phyloP scores from a whole-genome alignment of 2,888 invertebrate genomes.

The Phengaris arion region DNA sequence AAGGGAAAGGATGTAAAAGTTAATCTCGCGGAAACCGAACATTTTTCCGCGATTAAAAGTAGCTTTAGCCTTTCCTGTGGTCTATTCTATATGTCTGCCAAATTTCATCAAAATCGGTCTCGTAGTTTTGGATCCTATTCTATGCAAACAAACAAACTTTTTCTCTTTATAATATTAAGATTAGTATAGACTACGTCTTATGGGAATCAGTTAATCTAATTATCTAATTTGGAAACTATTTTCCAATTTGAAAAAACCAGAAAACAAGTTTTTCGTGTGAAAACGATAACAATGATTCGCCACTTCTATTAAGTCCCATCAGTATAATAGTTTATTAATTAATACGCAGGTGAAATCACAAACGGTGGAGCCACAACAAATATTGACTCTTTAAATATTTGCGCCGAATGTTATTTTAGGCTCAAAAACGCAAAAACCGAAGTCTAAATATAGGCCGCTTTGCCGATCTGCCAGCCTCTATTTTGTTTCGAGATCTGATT shows the following conservation, averaged over 20 bases:
- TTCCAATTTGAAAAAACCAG: not conserved
- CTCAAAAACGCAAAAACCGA: constrained; percentile 27
- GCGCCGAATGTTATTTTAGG: constrained; percentile 29
- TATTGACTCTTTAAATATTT: constrained; percentile 32
- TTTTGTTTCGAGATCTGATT: constrained; percentile 30
- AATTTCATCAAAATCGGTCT: too few relatives aligned
- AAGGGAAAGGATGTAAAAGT: too few relatives aligned
- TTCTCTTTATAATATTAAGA: too few relatives aligned
- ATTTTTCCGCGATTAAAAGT: too few relatives aligned
- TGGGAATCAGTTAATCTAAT: too few relatives aligned
- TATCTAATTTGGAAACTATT: not conserved
- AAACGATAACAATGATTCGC: not conserved
- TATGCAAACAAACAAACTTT: too few relatives aligned
- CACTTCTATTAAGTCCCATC: not conserved
- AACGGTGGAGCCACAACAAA: constrained; percentile 28
- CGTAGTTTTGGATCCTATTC: too few relatives aligned
- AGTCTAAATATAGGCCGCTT: constrained; percentile 25
- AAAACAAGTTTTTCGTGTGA: not conserved
- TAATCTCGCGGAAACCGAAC: too few relatives aligned
- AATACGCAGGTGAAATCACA: constrained; percentile 28
- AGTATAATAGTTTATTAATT: constrained; percentile 19
- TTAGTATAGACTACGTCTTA: too few relatives aligned
- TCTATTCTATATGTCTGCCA: too few relatives aligned
- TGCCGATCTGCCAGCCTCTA: constrained; percentile 25
- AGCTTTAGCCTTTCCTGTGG: too few relatives aligned